Conservation (phyloP, 2,113 vertebrate species). For the Promerops cafer region DNA sequence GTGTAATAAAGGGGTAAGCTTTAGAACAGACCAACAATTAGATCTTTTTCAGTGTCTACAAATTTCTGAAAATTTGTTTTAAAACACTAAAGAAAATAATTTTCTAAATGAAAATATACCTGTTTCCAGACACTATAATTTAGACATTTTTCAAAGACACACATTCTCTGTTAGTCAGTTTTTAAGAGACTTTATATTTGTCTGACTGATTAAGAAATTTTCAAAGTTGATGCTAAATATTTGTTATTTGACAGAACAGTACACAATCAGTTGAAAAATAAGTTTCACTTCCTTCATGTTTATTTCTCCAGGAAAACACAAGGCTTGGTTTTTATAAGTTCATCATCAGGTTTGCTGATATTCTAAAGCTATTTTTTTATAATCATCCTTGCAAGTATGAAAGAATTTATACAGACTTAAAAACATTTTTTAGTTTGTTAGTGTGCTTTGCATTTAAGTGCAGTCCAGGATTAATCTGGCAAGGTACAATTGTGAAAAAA, state of each 20-base stretch:
- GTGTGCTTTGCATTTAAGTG: not conserved
- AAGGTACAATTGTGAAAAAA: not conserved
- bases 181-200: not conserved
- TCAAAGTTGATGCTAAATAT: not conserved
- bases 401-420: not conserved
- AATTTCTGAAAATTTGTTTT: not conserved
- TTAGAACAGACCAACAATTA: not conserved
- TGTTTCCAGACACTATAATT: not conserved
- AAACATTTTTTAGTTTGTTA: not conserved
- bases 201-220: not conserved
- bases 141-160: not conserved
- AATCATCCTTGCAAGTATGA: not conserved
- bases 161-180: fast-evolving
- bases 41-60: not conserved
- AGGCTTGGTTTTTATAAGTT: not conserved
- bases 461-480: not conserved
- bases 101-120: not conserved
- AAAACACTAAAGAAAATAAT: not conserved
- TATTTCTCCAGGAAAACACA: not conserved
- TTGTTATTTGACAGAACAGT: not conserved
- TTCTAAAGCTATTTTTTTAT: not conserved
- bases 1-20: not conserved
- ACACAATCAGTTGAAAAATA: not conserved
- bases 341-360: fast-evolving
- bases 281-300: not conserved